Conservation (phyloP, 2,888 invertebrate species). For the Charanyca ferruginea region DNA sequence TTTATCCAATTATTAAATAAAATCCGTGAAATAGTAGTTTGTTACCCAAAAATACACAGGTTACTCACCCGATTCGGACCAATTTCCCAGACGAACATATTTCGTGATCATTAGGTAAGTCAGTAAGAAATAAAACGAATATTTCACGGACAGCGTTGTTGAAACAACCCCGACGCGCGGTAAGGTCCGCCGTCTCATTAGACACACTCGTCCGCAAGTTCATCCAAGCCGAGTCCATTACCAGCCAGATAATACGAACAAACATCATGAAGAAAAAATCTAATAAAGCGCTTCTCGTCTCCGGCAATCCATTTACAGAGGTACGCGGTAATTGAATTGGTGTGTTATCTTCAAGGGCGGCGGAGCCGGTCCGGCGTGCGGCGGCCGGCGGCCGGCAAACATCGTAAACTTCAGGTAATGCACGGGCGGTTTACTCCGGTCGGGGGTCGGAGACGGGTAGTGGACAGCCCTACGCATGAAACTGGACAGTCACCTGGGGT, state of each 20-base stretch:
- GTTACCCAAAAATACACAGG: too few species aligned
- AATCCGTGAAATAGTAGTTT: too few species aligned
- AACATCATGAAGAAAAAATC: slow-evolving; percentile 35
- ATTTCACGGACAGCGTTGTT: neutral
- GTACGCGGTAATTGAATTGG: slow-evolving; percentile 43
- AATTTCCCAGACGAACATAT: neutral
- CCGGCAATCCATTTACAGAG: slow-evolving; percentile 33
- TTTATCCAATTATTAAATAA: too few species aligned
- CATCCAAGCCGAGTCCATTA: slow-evolving; percentile 15
- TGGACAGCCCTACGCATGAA: too few species aligned
- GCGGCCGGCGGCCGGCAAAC: neutral
- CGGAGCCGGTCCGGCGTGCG: neutral
- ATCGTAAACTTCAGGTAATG: neutral
- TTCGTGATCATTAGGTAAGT: neutral
- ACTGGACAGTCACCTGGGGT: slow-evolving; percentile 7
- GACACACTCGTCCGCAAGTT: slow-evolving; percentile 15
- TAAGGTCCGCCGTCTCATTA: slow-evolving; percentile 12
- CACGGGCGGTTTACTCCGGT: too few species aligned
- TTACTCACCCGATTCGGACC: too few species aligned
- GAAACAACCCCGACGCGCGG: neutral
- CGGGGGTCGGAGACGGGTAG: too few species aligned
- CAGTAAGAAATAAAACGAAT: neutral
- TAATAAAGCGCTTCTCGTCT: slow-evolving; percentile 31
- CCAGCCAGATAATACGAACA: slow-evolving; percentile 20
- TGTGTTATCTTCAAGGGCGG: slow-evolving; percentile 28